Conservation (phyloP, 2,797 vertebrate species). For the Hafferia zeledoni region DNA sequence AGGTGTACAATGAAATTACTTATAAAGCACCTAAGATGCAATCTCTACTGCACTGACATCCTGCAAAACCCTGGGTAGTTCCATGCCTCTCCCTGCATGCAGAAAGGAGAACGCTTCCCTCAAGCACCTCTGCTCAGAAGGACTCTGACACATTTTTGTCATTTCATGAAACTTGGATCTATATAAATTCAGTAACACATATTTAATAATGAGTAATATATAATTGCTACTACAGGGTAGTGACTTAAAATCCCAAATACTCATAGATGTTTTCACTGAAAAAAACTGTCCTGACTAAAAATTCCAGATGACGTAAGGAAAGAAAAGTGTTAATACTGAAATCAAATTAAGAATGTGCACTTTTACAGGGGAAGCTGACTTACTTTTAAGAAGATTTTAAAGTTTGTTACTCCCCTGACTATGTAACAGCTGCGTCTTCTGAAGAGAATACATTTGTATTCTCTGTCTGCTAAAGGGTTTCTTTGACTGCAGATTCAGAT, state of each 20-base stretch:
- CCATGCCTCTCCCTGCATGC: fast-evolving
- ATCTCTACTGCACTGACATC: not conserved
- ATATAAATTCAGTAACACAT: not conserved
- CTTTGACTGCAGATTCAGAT: not conserved
- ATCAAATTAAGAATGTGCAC: not conserved
- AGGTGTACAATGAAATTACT: not conserved
- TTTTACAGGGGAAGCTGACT: not conserved
- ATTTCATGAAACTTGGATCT: not conserved
- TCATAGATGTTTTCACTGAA: not conserved
- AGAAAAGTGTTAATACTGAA: not conserved
- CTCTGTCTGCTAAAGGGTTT: not conserved
- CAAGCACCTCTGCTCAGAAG: not conserved
- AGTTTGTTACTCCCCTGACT: not conserved
- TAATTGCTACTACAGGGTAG: not conserved
- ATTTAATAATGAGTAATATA: not conserved
- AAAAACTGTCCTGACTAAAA: not conserved
- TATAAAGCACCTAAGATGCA: not conserved
- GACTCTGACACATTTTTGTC: fast-evolving
- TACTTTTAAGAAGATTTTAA: not conserved
- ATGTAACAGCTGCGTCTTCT: not conserved
- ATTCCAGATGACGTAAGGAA: not conserved
- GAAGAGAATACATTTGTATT: not conserved
- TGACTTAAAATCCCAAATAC: not conserved
- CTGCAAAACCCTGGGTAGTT: not conserved
- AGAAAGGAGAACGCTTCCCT: not conserved